Conservation (phyloP, 1,140 invertebrate species). For the Hycleus cichorii region DNA sequence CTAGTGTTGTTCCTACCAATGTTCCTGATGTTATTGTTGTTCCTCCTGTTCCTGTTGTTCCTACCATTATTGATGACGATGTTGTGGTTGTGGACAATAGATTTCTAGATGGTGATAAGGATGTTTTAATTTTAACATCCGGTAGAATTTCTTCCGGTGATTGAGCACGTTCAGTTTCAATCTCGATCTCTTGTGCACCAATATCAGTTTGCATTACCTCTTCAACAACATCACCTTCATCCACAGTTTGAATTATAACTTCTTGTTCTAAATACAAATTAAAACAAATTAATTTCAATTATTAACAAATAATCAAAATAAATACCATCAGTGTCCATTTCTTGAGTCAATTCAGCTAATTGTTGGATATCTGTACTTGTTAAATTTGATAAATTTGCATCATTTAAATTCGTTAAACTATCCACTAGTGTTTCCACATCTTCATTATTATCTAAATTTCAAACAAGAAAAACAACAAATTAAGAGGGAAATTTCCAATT, state of each 20-base stretch:
- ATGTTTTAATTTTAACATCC: constrained; percentile 27
- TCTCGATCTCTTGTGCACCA: constrained; percentile 29
- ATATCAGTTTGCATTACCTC: constrained; percentile 31
- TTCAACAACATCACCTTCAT: constrained; percentile 27
- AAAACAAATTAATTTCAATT: constrained; percentile 19
- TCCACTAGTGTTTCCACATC: constrained; percentile 24
- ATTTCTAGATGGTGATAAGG: too few relatives aligned
- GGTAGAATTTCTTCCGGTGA: constrained; percentile 25
- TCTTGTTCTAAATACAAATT: constrained; percentile 28
- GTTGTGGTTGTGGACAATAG: too few relatives aligned
- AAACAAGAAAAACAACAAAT: too few relatives aligned
- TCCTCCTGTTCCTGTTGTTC: too few relatives aligned
- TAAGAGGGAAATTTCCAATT: not conserved
- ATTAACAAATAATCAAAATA: not conserved
- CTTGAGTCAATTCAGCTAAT: constrained; percentile 30
- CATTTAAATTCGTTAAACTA: constrained; percentile 18
- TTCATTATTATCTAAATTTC: constrained; percentile 13
- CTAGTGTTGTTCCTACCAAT: not conserved
- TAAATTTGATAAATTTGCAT: constrained; percentile 18
- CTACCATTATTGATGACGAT: too few relatives aligned
- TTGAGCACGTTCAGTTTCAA: constrained; percentile 26
- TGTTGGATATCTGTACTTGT: constrained; percentile 25
- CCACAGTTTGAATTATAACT: constrained; percentile 22
- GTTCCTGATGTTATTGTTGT: not conserved
- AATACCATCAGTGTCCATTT: constrained; percentile 33